phyloP scores from a whole-genome alignment of 92 coral and sea anemone species.

The Parazoanthus swiftii region DNA sequence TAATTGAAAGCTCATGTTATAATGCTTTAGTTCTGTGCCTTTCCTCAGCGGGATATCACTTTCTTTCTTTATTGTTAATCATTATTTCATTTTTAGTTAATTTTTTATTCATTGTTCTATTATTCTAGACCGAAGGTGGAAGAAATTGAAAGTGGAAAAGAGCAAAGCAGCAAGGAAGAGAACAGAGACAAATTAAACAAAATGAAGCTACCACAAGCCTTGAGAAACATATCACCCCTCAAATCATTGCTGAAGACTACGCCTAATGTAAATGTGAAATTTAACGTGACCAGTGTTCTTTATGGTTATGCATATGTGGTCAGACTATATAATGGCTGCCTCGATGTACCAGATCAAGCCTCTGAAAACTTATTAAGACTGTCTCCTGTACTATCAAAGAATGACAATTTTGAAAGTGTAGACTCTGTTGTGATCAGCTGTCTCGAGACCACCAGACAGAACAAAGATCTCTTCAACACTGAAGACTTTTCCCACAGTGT shows the following conservation, averaged over 20 bases:
- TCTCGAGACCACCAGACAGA: constrained; percentile 58
- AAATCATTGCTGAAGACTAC: constrained; percentile 47
- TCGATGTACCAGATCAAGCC: constrained; percentile 64
- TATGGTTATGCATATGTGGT: constrained; percentile 84
- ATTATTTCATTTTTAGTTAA: neutral
- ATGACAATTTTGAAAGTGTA: constrained; percentile 68
- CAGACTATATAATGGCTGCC: constrained; percentile 86
- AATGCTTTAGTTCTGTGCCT: too few species aligned
- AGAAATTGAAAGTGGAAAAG: neutral
- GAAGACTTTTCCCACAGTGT: constrained; percentile 68
- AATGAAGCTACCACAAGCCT: constrained; percentile 40
- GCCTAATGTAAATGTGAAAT: constrained; percentile 64
- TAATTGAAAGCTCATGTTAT: too few species aligned
- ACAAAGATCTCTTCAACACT: constrained; percentile 70
- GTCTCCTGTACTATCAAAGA: constrained; percentile 72
- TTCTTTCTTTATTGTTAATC: too few species aligned
- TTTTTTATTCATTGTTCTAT: neutral
- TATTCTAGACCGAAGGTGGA: constrained; percentile 4
- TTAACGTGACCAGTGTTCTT: constrained; percentile 71
- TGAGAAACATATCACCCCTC: constrained; percentile 56
- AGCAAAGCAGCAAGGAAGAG: constrained; percentile 1
- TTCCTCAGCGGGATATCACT: neutral
- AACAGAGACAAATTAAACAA: neutral
- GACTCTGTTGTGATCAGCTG: constrained; percentile 68
- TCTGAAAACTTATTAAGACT: constrained; percentile 64